Conservation (phyloP, 2,113 vertebrate species). For the Nibea coibor region DNA sequence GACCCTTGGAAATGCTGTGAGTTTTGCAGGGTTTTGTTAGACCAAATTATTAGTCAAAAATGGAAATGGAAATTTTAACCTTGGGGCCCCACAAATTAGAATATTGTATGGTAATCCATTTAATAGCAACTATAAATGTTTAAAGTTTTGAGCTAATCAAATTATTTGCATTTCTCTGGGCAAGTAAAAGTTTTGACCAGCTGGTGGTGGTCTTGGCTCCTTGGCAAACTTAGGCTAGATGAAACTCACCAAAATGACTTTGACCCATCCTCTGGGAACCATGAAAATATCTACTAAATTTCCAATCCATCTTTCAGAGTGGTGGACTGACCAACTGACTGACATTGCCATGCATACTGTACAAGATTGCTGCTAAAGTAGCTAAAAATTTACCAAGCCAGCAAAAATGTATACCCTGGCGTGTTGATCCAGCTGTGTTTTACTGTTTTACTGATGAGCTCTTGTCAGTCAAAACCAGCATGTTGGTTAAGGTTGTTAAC, state of each 20-base stretch:
- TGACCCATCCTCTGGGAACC: background rate
- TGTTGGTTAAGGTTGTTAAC: background rate
- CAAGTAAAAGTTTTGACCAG: background rate
- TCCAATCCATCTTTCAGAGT: background rate
- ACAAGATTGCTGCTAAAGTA: background rate
- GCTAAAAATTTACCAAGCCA: background rate
- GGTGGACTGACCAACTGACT: no score
- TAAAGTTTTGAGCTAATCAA: background rate
- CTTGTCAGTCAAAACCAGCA: background rate
- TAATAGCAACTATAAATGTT: background rate
- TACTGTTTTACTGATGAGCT: background rate
- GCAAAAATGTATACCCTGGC: background rate
- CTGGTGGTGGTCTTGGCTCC: background rate
- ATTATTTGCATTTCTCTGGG: background rate
- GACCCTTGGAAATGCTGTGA: background rate
- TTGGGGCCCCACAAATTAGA: background rate
- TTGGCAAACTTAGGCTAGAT: background rate
- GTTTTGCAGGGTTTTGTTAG: background rate
- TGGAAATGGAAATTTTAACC: background rate
- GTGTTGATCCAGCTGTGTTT: background rate
- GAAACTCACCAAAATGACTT: background rate
- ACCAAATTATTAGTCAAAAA: background rate
- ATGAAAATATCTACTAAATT: background rate
- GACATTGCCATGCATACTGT: no score
- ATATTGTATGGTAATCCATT: no score